Base-by-base conservation (phyloP, 1,140 invertebrate species). In the Vollenhovia emeryi region DNA sequence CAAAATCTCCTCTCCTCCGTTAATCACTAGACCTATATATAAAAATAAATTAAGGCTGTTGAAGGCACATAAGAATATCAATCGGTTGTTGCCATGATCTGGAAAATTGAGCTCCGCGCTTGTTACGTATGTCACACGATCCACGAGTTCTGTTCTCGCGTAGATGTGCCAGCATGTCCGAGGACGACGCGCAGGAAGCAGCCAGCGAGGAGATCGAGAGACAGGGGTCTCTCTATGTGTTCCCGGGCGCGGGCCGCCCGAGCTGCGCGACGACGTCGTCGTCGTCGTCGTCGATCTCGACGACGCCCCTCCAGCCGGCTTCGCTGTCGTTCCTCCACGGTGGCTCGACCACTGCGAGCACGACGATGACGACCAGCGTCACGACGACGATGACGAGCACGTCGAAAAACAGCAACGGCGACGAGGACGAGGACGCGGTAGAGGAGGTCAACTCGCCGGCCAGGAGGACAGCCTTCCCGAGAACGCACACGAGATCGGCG, bases 401-500 rank as follows among this genome's bases (percentile, higher is more conserved):
- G 3, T 57, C 64, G 3, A 87, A 68, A 40, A 55, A 48, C 59
- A 76, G 62, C 57, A 74, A 86, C 36, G 64, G 24, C 86, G 88
- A 84, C 69, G 87, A 89, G 59, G 89, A 91, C 64, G 89, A 89
- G 21, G 91, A 92, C n/a, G 21, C 68, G 0, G 40, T 80, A 66
- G 88, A 85, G 55, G 84, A 84, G 40, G 85, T 75, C 74, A 74
- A 79, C 52, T 88, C 82, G 48, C 66, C 83, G 43, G 69, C 59
- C 24, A 73, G 82, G 5, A 90, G 85, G 21, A 60, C 69, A 13
- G 75, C 15, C 92, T 87, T 92, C 88, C 57, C 95, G 96, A 91
- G 96, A 96, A 85, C 97, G 0, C 94, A 98, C 93, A 96, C 96
- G 50, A 96, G 97, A 45, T 98, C 97, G 68, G 96, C 97, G 75